Base-by-base conservation (phyloP, 2,797 vertebrate genomes). In the Propithecus deckenii region DNA sequence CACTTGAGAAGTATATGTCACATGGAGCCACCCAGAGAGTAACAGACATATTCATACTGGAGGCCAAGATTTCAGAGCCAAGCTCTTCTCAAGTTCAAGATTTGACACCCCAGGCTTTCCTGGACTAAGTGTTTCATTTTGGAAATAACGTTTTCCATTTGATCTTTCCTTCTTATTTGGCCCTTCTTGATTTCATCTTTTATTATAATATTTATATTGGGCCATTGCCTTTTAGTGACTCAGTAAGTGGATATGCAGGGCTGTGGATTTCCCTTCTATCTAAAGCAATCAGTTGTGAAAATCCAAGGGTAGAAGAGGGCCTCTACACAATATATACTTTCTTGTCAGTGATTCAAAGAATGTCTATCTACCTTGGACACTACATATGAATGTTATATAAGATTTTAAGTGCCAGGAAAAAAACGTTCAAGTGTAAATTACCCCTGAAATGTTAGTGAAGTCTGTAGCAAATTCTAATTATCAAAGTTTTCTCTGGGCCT, bases 61-160 rank as follows among this genome's bases (percentile, higher is more conserved):
- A 97, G 38, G 92, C 92, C 71, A 88, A 69, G 67, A 74, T 78
- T 69, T 90, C 50, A 94, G 80, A 88, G 96, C 94, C 92, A 97
- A 94, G 59, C 30, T 63, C 67, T 84, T 90, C 90, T 97, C 55
- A 22, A 76, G 38, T 88, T 95, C 76, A 92, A 89, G 55, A n/a
- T 63, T 95, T 92, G 96, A 93, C 92, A 87, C 61, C 46, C 30
- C 55, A 69, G 43, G 55, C 59, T 97, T 96, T 89, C 95, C 61
- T 96, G 55, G 57, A 95, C 61, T 80, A 86, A 59, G 75, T 69
- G 69, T 96, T 97, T 86, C 91, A 93, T 95, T 94, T 95, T 95
- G 93, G 79, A 93, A 96, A 95, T 74, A 94, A 52, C 48, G 52
- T 94, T 80, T 98, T 96, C 89, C 91, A 93, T 83, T 84, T 84